phyloP scores from a whole-genome alignment of 37 sponge, comb jelly and placozoan species.

The Chondrosia reniformis region DNA sequence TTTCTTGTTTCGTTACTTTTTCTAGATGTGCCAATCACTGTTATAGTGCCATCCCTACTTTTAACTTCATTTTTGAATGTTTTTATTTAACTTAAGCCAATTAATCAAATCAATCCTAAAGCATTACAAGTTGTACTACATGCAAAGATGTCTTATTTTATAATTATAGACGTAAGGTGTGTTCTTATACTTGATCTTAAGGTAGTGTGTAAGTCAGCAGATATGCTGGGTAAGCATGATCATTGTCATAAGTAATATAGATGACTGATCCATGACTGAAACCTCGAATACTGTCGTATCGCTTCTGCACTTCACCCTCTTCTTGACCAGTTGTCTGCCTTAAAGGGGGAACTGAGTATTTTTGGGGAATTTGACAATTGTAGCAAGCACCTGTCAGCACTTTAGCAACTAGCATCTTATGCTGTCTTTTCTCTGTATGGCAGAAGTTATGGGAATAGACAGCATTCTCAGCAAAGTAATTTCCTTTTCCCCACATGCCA shows the following conservation, averaged over 20 bases:
- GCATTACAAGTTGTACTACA: too few species aligned
- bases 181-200: too few species aligned
- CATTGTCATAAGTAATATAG: slow-evolving; percentile 9
- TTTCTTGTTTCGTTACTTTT: too few species aligned
- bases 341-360: not conserved
- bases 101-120: too few species aligned
- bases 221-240: slow-evolving; percentile 5
- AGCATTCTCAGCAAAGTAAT: slow-evolving; percentile 34
- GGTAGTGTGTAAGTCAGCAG: slow-evolving; percentile 9
- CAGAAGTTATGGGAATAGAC: slow-evolving; percentile 23
- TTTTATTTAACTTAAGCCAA: too few species aligned
- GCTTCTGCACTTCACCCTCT: not conserved
- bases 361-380: not conserved
- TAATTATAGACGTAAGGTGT: too few species aligned
- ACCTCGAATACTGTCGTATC: not conserved
- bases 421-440: not conserved
- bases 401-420: slow-evolving; percentile 2
- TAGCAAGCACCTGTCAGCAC: slow-evolving; percentile 12
- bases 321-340: not conserved
- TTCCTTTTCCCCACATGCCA: slow-evolving; percentile 30
- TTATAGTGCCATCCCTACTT: too few species aligned
- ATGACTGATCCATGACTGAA: slow-evolving; percentile 7
- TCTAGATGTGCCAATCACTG: too few species aligned
- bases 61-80: too few species aligned
- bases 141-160: too few species aligned